These are phyloP conservation scores for Wasmannia auropunctata DNA, from an alignment of 1,140 invertebrate genomes.

Conservation along the genomic window DNA sequence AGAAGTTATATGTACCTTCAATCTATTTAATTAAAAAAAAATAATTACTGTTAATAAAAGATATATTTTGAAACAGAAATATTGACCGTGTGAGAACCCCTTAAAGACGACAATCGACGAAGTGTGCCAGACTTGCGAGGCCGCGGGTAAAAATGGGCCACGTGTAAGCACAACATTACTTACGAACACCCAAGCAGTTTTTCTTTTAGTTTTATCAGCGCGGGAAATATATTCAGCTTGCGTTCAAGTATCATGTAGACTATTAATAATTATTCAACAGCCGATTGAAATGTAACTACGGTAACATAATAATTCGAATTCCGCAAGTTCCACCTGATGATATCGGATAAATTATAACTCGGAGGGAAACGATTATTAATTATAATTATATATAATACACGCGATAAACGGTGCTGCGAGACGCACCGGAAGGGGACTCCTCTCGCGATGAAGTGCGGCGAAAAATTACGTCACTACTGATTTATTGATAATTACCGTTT, in stretches of 20 bases:
- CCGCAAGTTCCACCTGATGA: neutral
- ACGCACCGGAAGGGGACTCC: neutral
- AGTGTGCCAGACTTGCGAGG: conserved; percentile 54
- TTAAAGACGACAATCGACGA: conserved; percentile 31
- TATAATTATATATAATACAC: neutral
- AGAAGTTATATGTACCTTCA: neutral
- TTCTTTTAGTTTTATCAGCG: neutral
- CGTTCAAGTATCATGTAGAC: neutral
- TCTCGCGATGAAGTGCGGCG: neutral
- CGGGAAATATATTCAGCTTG: neutral
- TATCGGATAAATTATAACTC: neutral
- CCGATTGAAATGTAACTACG: neutral
- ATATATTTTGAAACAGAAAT: neutral
- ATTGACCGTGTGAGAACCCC: conserved; percentile 25
- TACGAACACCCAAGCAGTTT: neutral
- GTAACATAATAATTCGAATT: neutral
- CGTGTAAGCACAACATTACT: conserved; percentile 30
- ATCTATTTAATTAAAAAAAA: neutral
- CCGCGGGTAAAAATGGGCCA: conserved; percentile 41
- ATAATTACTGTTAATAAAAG: neutral
- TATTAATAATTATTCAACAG: conserved; percentile 22
- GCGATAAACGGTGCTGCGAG: neutral
- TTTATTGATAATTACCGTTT: conserved; percentile 25
- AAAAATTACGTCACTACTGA: conserved; percentile 13
- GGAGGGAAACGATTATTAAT: neutral